A percentile compares a stretch with the other conserved stretches of the same genome.
phyloP scores from a whole-genome alignment of 2,888 invertebrate genomes.

The Stomorhina lunata region DNA sequence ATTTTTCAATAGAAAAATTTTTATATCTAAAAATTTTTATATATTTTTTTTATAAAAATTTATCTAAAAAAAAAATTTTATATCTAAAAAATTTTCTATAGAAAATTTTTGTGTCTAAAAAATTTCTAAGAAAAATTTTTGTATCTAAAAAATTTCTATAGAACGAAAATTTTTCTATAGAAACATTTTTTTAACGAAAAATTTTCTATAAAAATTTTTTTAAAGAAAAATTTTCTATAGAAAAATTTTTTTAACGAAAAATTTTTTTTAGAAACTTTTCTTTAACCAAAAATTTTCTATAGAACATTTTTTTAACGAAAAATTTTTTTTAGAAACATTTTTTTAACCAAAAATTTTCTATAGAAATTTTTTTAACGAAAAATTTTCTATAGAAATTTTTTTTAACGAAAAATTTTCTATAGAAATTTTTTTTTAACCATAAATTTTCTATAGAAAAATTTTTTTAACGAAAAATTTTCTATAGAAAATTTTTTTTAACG shows the following conservation, averaged over 20 bases:
- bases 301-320: neutral
- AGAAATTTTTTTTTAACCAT: neutral
- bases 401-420: neutral
- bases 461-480: neutral
- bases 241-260: neutral
- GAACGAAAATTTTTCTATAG: neutral
- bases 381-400: neutral
- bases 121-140: neutral
- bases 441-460: neutral
- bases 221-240: neutral
- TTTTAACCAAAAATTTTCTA: too few relatives aligned
- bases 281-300: neutral
- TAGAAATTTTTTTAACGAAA: neutral
- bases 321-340: neutral
- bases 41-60: too few relatives aligned
- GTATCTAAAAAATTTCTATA: neutral
- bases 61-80: too few relatives aligned
- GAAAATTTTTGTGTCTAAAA: neutral
- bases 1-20: too few relatives aligned
- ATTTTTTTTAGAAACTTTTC: neutral
- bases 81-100: neutral
- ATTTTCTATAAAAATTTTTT: neutral
- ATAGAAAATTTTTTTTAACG: neutral
- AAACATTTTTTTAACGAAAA: neutral
- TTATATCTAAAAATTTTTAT: too few relatives aligned